These are phyloP conservation scores for Oscheius sp. DNA, from an alignment of 1,140 invertebrate genomes.

Conservation along the genomic window DNA sequence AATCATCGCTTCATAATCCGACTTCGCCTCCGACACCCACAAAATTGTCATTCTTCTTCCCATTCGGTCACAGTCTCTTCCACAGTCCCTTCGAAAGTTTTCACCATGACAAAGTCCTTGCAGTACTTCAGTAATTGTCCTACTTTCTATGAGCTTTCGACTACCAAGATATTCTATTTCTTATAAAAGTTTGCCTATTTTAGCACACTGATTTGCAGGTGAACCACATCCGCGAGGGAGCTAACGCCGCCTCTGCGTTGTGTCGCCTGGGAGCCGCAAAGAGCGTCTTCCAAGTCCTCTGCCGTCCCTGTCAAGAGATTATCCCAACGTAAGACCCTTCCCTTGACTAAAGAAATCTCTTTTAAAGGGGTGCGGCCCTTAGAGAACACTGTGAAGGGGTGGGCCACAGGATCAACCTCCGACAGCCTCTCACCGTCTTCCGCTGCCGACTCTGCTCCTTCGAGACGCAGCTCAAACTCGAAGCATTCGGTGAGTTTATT, in stretches of 20 bases:
- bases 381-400: conserved; percentile 37
- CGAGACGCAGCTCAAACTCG: conserved; percentile 19
- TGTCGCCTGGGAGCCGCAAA: conserved; percentile 49
- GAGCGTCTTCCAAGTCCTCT: conserved; percentile 52
- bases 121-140: not conserved
- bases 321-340: conserved; percentile 46
- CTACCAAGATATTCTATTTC: not conserved
- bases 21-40: too few species aligned
- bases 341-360: not conserved
- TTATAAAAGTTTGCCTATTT: not conserved
- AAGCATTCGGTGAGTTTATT: conserved; percentile 24
- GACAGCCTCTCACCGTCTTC: conserved; percentile 26
- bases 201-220: conserved; percentile 41
- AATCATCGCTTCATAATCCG: not conserved
- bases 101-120: not conserved
- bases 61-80: not conserved
- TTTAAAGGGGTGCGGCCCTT: conserved; percentile 10
- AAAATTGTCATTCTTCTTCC: not conserved
- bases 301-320: conserved; percentile 55
- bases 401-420: conserved; percentile 11
- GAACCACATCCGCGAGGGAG: conserved; percentile 57
- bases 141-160: not conserved
- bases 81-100: not conserved
- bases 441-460: conserved; percentile 26
- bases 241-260: conserved; percentile 38